Conservation (phyloP, 2,888 invertebrate genomes). For the Nemurella pictetii region DNA sequence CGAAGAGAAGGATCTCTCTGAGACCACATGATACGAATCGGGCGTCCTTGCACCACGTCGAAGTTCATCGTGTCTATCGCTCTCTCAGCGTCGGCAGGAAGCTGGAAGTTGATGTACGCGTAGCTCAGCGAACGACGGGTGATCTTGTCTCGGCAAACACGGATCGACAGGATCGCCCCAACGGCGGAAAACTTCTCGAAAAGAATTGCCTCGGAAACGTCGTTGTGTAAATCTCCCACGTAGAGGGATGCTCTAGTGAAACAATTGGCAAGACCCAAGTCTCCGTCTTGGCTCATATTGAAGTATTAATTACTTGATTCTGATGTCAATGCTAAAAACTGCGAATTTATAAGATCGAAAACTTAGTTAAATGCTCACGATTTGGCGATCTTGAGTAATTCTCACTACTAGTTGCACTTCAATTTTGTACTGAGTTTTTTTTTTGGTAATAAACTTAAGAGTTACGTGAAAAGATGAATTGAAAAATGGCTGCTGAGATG, state of each 20-base stretch:
- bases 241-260: conserved; percentile 96
- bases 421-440: background rate
- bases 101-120: conserved; percentile 99
- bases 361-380: background rate
- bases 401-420: background rate
- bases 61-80: conserved; percentile 99
- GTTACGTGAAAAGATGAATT: background rate
- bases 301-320: background rate
- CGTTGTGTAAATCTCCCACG: conserved; percentile 97
- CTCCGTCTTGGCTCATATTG: too few relatives aligned
- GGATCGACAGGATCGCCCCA: conserved; percentile 97
- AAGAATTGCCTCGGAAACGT: conserved; percentile 98
- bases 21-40: conserved; percentile 99
- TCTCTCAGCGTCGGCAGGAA: conserved; percentile 98
- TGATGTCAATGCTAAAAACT: background rate
- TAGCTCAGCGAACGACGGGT: conserved; percentile 97
- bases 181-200: conserved; percentile 99
- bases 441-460: background rate
- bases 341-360: background rate
- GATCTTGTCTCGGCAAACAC: conserved; percentile 97
- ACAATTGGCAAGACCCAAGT: conserved; percentile 40
- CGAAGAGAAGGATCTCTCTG: conserved; percentile 97
- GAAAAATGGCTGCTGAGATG: background rate
- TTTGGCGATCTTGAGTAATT: background rate
- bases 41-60: conserved; percentile 94